These are phyloP conservation scores for Lepus oiostolus DNA, from an alignment of 2,797 vertebrate genomes.

Conservation along the genomic window DNA sequence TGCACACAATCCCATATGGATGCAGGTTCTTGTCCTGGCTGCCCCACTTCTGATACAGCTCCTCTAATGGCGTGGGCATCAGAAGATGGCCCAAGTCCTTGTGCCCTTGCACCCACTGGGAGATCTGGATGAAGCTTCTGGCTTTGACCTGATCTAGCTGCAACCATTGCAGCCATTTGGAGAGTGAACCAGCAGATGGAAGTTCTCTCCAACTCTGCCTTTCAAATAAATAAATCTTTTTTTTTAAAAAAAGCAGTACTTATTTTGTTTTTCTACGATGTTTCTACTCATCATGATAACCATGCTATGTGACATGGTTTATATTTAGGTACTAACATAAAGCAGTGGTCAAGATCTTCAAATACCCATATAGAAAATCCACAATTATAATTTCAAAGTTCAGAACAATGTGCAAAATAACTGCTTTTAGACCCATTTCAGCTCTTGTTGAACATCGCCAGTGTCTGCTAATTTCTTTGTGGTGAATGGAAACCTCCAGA, in stretches of 20 bases:
- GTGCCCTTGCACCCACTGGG: too few relatives aligned
- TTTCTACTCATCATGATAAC: constrained; percentile 13
- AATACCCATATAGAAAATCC: neutral
- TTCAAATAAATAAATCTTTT: too few relatives aligned
- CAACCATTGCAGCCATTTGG: too few relatives aligned
- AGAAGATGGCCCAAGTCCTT: too few relatives aligned
- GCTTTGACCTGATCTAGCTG: too few relatives aligned
- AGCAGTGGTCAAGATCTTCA: constrained; percentile 23
- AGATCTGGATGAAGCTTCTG: too few relatives aligned
- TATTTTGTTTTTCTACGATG: neutral
- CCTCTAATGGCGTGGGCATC: too few relatives aligned
- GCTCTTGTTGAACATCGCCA: constrained; percentile 61
- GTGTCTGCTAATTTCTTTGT: constrained; percentile 31
- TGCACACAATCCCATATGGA: too few relatives aligned
- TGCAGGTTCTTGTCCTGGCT: too few relatives aligned
- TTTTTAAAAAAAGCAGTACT: neutral
- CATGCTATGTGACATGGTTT: neutral
- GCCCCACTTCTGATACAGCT: too few relatives aligned
- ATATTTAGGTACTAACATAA: constrained; percentile 23
- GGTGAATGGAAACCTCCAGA: constrained; percentile 47
- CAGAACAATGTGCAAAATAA: constrained; percentile 55
- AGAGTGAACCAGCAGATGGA: too few relatives aligned
- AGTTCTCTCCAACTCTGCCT: too few relatives aligned
- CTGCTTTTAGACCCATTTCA: constrained; percentile 54
- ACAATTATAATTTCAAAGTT: constrained; percentile 55